These are phyloP conservation scores for Acanthosepion lycidas DNA, from an alignment of 2,888 invertebrate species.

Conservation along the genomic window DNA sequence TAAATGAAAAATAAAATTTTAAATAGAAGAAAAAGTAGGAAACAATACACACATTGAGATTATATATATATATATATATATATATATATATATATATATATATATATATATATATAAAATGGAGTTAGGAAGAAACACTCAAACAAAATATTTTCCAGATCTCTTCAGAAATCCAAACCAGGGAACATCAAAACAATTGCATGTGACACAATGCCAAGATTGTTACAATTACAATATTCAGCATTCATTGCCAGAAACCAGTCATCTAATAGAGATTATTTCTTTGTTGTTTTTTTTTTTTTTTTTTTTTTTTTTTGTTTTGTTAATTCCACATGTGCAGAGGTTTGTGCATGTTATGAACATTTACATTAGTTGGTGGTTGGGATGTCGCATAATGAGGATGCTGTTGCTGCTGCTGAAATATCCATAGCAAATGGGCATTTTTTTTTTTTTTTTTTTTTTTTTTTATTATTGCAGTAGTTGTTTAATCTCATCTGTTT, in stretches of 20 bases:
- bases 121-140: not conserved
- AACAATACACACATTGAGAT: not conserved
- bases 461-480: slow-evolving; percentile 76
- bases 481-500: slow-evolving; percentile 91
- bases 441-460: not conserved
- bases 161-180: too few species aligned
- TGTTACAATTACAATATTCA: not conserved
- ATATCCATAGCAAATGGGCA: not conserved
- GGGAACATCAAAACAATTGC: too few species aligned
- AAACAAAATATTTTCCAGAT: too few species aligned
- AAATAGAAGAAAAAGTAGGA: not conserved
- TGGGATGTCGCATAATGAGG: not conserved
- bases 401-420: slow-evolving; percentile 1
- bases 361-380: not conserved
- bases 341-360: not conserved
- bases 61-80: too few species aligned
- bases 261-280: not conserved
- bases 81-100: too few species aligned
- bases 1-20: not conserved
- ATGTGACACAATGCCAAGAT: not conserved
- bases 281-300: too few species aligned
- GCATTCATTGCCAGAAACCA: not conserved
- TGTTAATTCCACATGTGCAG: not conserved
- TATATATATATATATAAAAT: too few species aligned
- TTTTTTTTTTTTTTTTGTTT: not conserved